Evolutionary conservation across 1,140 invertebrate species (phyloP), one percentile per base, ranked within the genome.

Genomic region (Zaprionus ghesquierei): DNA sequence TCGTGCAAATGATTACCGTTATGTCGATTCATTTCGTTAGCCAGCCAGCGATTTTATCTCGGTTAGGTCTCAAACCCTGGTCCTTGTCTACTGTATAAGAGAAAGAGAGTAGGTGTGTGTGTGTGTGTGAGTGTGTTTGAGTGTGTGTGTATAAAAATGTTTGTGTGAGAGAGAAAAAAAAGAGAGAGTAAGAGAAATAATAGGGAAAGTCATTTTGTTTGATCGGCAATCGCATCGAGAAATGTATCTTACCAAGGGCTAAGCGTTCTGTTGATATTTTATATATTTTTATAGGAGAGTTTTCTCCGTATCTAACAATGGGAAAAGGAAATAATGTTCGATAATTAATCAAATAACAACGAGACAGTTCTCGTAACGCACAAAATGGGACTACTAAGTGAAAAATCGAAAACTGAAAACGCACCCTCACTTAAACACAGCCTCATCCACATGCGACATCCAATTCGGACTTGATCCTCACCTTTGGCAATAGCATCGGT

Each of bases 321-420:
- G 72, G 65, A 77, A 77, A 76, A 69, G 73, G 61, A 66, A 84
- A 73, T 72, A 61, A 72, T 84, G 65, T 66, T 84, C 35, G 38
- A 79, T 73, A 73, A 81, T 71, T 82, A 75, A 82, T 81, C 50
- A 84, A 79, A 73, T 46, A 76, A 82, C 41, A 84, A 79, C 59
- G 56, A 82, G 75, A 76, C 79, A 77, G 64, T 56, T 84, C 62
- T 66, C 58, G 59, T 49, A 79, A 84, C 64, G 59, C 77, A 79
- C 49, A 44, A 82, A 82, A 75, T 59, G 51, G 69, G 69, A 56
- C 77, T 79, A 79, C 73, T 76, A 64, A 60, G 75, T 58, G 31
- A 65, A 33, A 59, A 54, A 69, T 55, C 22, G 3, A 60, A 77
- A 77, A 74, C 59, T 54, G 12, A 64, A 62, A 51, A 50, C 22